Conservation (phyloP, 2,113 vertebrate species). For the Himantopus leucocephalus region DNA sequence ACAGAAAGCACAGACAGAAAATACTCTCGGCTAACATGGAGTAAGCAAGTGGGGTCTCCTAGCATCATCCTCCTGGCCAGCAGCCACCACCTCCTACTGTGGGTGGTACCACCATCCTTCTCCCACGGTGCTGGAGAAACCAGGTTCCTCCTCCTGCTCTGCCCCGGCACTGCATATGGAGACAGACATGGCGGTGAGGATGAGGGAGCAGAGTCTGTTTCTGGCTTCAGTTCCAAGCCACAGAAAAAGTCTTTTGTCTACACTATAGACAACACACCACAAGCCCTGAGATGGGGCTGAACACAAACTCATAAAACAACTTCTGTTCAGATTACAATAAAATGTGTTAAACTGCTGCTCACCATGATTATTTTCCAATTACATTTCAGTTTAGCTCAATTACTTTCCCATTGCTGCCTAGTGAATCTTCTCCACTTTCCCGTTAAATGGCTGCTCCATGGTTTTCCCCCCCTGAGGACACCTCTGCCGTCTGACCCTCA, state of each 20-base stretch:
- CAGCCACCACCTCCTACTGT: neutral
- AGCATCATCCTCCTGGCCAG: fast-evolving
- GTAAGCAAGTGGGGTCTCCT: neutral
- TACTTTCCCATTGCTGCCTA: slow-evolving; percentile 74
- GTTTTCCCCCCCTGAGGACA: slow-evolving; percentile 1
- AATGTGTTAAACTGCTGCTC: slow-evolving; percentile 44
- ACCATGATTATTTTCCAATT: slow-evolving; percentile 73
- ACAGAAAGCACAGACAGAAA: neutral
- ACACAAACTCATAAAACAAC: slow-evolving; percentile 25
- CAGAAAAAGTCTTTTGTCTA: neutral
- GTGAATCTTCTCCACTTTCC: slow-evolving; percentile 66
- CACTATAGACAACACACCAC: neutral
- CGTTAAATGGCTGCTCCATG: slow-evolving; percentile 59
- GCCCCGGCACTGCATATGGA: neutral
- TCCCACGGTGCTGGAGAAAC: neutral
- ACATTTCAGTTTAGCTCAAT: slow-evolving; percentile 79
- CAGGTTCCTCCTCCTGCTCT: neutral
- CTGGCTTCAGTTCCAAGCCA: neutral
- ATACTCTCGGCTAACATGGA: neutral
- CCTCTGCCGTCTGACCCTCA: neutral
- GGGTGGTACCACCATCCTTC: neutral
- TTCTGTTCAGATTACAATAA: slow-evolving; percentile 59
- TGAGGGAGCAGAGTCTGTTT: neutral
- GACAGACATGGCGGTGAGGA: neutral
- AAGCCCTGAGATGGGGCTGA: neutral